phyloP scores from a whole-genome alignment of 2,888 invertebrate species.

The Eremobia ochroleuca region DNA sequence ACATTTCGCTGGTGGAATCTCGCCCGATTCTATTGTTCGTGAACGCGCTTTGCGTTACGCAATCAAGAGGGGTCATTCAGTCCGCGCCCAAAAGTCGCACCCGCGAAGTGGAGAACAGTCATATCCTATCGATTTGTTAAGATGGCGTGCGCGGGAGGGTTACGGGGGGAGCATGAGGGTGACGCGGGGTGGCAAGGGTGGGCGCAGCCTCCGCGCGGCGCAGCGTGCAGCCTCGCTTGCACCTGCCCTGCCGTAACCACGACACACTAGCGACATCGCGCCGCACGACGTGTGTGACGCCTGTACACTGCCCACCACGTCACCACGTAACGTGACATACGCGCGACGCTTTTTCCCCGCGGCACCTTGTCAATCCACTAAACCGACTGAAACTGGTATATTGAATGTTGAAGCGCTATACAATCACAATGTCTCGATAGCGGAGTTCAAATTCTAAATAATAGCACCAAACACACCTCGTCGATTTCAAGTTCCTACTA shows the following conservation, averaged over 20 bases:
- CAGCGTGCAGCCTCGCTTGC: constrained; percentile 89
- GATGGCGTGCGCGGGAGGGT: constrained; percentile 87
- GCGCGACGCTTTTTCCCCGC: constrained; percentile 19
- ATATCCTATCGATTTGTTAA: constrained; percentile 92
- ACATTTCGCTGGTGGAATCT: constrained; percentile 58
- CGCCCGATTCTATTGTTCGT: constrained; percentile 73
- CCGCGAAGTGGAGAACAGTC: constrained; percentile 91
- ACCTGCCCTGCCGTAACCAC: constrained; percentile 86
- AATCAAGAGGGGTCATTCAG: constrained; percentile 88
- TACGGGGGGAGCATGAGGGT: constrained; percentile 77
- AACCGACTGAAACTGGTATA: constrained; percentile 55
- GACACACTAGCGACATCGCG: constrained; percentile 82
- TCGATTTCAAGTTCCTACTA: background rate
- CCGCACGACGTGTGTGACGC: constrained; percentile 67
- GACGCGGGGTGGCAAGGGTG: constrained; percentile 79
- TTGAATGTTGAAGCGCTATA: constrained; percentile 18
- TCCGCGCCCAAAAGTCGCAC: constrained; percentile 90
- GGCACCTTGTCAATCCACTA: constrained; percentile 47
- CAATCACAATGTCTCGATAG: constrained; percentile 10
- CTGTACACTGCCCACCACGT: constrained; percentile 63
- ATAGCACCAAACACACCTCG: background rate
- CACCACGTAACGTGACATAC: constrained; percentile 48
- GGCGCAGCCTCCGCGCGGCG: constrained; percentile 87
- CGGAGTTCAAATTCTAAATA: constrained; percentile 15
- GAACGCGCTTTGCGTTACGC: constrained; percentile 79